Conservation (phyloP, 2,113 vertebrate species). For the Carettochelys insculpta region DNA sequence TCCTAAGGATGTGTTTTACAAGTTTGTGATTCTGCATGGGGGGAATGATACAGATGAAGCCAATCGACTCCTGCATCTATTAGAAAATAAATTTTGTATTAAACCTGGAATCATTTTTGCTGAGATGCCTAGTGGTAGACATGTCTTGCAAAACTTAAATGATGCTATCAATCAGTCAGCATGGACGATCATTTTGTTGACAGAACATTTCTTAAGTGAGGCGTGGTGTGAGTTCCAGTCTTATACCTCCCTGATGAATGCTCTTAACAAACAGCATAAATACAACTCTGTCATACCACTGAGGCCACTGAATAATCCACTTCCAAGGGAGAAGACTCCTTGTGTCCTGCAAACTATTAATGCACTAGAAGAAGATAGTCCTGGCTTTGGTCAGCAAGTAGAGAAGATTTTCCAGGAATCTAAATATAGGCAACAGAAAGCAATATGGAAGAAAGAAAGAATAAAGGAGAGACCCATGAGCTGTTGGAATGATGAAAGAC, state of each 20-base stretch:
- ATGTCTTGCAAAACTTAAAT: constrained; percentile 59
- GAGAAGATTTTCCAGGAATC: constrained; percentile 68
- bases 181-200: constrained; percentile 60
- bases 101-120: constrained; percentile 67
- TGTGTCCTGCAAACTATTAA: constrained; percentile 62
- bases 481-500: neutral
- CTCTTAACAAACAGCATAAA: constrained; percentile 65
- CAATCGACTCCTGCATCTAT: constrained; percentile 48
- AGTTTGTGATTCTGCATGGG: constrained; percentile 60
- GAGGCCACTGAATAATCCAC: constrained; percentile 61
- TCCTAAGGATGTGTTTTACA: constrained; percentile 34
- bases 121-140: constrained; percentile 51
- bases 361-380: constrained; percentile 64
- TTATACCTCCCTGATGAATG: constrained; percentile 59
- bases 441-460: constrained; percentile 40
- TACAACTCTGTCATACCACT: constrained; percentile 64
- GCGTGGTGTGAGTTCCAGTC: constrained; percentile 66
- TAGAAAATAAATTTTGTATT: constrained; percentile 61
- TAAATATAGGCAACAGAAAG: constrained; percentile 38
- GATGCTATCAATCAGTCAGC: constrained; percentile 59
- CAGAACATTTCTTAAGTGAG: constrained; percentile 66
- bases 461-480: neutral
- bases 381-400: constrained; percentile 66
- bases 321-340: constrained; percentile 56
- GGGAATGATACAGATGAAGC: constrained; percentile 38